Base-by-base conservation (phyloP, 1,140 invertebrate species). In the Habropoda laboriosa region DNA sequence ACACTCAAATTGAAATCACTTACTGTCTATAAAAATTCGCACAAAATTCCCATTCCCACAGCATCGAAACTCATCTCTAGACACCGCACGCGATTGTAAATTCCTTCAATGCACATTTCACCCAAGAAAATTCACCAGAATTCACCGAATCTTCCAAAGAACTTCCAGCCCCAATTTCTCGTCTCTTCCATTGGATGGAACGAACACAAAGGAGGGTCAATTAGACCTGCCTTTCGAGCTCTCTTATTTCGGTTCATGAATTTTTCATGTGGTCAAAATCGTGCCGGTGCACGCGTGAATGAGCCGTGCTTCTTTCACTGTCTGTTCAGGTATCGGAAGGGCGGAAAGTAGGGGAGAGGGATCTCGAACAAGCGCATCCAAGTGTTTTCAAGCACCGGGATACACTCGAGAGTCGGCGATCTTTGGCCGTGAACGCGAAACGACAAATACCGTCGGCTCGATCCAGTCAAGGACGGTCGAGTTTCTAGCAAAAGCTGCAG, bases 381-480 rank as follows among this genome's bases (percentile, higher is more conserved):
- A 77, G 66, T 60, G 55, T 77, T 47, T 77, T 77, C 75, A 57
- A 77, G 66, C 53, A 58, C 64, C 47, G 66, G 32, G 42, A 77
- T 49, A 55, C 75, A 60, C 75, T 77, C 75, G 57, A 72, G 51
- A 82, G 45, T 42, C 53, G 71, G 75, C 49, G 60, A 71, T 83
- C 81, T 83, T 82, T 83, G 81, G 58, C 80, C 80, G 58, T 77
- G 81, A 66, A 83, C 66, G 73, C 40, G 71, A 82, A 67, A 83
- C 66, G 75, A 45, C 53, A 40, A 71, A 60, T 49, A 55, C 24
- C 53, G 45, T 40, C 35, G 47, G 72, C 75, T 83, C 81, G 80
- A 83, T 53, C 16, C 66, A 83, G 81, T 83, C 79, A 83, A 83
- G 80, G 80, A 57, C 81, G 80, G 81, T 58, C 73, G 73, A 77